A percentile compares a stretch with the other conserved stretches of the same genome.
Conservation (phyloP, 2,888 invertebrate genomes). For the Dilophus febrilis region DNA sequence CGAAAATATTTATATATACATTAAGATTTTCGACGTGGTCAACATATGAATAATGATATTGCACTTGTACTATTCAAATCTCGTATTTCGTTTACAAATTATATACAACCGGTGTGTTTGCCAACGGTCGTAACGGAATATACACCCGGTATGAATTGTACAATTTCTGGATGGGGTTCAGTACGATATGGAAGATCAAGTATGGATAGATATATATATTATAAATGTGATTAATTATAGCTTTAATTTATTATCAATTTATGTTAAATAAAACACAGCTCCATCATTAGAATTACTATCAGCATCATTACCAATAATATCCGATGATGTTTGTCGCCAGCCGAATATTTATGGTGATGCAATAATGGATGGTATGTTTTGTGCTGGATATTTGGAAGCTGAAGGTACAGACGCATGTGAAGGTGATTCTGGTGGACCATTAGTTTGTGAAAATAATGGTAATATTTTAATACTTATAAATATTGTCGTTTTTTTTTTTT, state of each 20-base stretch:
- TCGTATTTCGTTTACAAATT: slow-evolving; percentile 39
- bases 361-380: slow-evolving; percentile 57
- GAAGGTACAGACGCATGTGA: slow-evolving; percentile 67
- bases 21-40: slow-evolving; percentile 43
- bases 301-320: slow-evolving; percentile 50
- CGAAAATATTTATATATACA: slow-evolving; percentile 52
- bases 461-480: no score
- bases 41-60: slow-evolving; percentile 56
- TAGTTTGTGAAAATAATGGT: slow-evolving; percentile 50
- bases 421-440: slow-evolving; percentile 73
- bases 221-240: no score
- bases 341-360: slow-evolving; percentile 46
- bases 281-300: slow-evolving; percentile 47
- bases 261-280: no score
- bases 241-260: no score
- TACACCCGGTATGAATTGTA: slow-evolving; percentile 43
- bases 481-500: no score
- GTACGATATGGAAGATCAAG: slow-evolving; percentile 40
- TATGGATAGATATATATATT: slow-evolving; percentile 22
- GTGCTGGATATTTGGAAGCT: slow-evolving; percentile 52
- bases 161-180: slow-evolving; percentile 71
- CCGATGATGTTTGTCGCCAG: slow-evolving; percentile 43
- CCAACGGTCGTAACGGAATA: slow-evolving; percentile 39
- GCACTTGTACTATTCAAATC: slow-evolving; percentile 49
- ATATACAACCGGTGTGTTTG: slow-evolving; percentile 59